phyloP scores from a whole-genome alignment of 2,888 invertebrate genomes.

The Drosophila rubida region DNA sequence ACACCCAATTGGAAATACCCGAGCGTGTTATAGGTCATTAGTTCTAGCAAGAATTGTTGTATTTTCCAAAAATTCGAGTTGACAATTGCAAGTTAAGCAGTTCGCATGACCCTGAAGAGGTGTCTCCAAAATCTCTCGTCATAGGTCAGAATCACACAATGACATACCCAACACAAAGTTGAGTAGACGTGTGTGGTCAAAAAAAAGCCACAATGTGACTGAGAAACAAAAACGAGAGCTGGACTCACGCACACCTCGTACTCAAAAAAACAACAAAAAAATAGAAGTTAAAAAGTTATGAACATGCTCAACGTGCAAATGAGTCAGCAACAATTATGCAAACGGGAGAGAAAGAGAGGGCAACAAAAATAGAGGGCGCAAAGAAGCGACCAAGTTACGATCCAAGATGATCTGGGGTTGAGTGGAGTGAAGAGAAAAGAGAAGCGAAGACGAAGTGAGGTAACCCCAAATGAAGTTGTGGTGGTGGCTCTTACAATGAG shows the following conservation, averaged over 20 bases:
- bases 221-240: slow-evolving; percentile 17
- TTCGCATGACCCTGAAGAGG: slow-evolving; percentile 11
- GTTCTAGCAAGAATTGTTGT: not conserved
- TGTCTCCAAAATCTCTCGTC: slow-evolving; percentile 3
- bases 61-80: not conserved
- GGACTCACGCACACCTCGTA: slow-evolving; percentile 8
- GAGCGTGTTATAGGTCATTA: not conserved
- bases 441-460: slow-evolving; percentile 37
- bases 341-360: slow-evolving; percentile 40
- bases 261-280: not conserved
- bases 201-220: slow-evolving; percentile 21
- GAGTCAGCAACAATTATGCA: slow-evolving; percentile 66
- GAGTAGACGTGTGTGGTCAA: slow-evolving; percentile 36
- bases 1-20: not conserved
- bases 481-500: slow-evolving; percentile 54
- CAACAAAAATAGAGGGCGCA: slow-evolving; percentile 28
- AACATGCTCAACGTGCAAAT: slow-evolving; percentile 50
- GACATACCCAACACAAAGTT: slow-evolving; percentile 29
- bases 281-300: slow-evolving; percentile 26
- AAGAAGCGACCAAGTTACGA: slow-evolving; percentile 27
- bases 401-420: slow-evolving; percentile 47
- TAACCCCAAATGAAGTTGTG: slow-evolving; percentile 42
- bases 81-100: not conserved
- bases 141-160: slow-evolving; percentile 31
- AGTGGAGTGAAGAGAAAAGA: slow-evolving; percentile 10